Evolutionary conservation across 1,140 invertebrate genomes (phyloP).

Genomic region (Drosophila yakuba): DNA sequence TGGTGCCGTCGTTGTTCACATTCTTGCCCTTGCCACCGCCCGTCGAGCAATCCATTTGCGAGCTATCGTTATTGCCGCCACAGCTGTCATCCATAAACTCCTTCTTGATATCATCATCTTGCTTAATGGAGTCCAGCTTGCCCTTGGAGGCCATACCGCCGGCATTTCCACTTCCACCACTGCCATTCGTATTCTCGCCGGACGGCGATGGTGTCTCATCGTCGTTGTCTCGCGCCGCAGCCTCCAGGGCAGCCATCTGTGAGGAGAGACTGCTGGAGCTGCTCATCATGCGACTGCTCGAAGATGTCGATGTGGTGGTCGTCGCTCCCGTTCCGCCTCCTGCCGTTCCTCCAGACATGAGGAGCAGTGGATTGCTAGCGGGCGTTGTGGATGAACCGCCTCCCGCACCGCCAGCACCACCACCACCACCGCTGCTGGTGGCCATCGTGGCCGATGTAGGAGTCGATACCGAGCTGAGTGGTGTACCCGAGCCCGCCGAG

Average conservation of each 20-base stretch:
- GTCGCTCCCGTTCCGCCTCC: constrained; percentile 15
- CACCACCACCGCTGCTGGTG: constrained; percentile 5
- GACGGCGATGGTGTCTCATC: constrained; percentile 89
- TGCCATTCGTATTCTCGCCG: constrained; percentile 76
- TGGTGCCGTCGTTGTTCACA: constrained; percentile 87
- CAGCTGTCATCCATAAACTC: constrained; percentile 87
- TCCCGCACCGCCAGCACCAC: not conserved
- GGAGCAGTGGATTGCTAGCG: constrained; percentile 45
- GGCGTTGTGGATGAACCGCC: constrained; percentile 40
- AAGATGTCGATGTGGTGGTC: constrained; percentile 40
- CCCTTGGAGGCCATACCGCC: constrained; percentile 85
- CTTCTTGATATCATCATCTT: constrained; percentile 89
- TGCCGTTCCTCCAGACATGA: constrained; percentile 47
- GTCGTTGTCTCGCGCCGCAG: constrained; percentile 87
- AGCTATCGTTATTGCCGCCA: constrained; percentile 84
- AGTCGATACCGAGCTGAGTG: constrained; percentile 60
- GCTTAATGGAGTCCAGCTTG: constrained; percentile 88
- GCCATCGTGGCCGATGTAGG: constrained; percentile 67
- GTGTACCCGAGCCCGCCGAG: constrained; percentile 43
- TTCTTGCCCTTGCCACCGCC: constrained; percentile 87
- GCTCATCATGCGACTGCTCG: constrained; percentile 59
- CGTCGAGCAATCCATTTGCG: constrained; percentile 75
- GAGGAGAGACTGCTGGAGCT: constrained; percentile 86
- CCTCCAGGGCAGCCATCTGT: constrained; percentile 90
- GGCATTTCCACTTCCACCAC: constrained; percentile 52